phyloP scores from a whole-genome alignment of 2,888 invertebrate genomes.

The Desoria tigrina region DNA sequence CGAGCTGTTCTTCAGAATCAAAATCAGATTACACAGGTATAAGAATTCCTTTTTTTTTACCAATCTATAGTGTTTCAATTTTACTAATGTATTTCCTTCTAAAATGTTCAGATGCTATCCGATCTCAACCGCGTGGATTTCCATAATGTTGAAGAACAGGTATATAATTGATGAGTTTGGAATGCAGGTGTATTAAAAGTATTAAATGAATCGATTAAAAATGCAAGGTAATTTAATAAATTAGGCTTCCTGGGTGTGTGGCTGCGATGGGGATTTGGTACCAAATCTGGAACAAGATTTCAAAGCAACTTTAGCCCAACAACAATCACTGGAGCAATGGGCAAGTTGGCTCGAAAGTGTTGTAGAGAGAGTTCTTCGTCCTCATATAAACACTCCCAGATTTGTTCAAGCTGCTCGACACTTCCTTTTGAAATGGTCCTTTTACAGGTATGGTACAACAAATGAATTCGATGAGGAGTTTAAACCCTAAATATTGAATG shows the following conservation, averaged over 20 bases:
- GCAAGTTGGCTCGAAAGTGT: slow-evolving; percentile 94
- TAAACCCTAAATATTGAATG: slow-evolving; percentile 3
- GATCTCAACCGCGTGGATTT: slow-evolving; percentile 98
- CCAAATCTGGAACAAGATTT: slow-evolving; percentile 85
- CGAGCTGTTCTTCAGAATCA: slow-evolving; percentile 93
- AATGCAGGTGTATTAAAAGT: neutral
- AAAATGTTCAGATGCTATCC: slow-evolving; percentile 77
- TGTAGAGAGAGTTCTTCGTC: slow-evolving; percentile 83
- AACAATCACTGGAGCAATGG: slow-evolving; percentile 95
- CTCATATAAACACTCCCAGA: slow-evolving; percentile 79
- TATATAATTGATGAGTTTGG: slow-evolving; percentile 55
- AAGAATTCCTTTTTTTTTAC: no score
- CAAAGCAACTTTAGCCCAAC: slow-evolving; percentile 81
- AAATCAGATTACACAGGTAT: slow-evolving; percentile 72
- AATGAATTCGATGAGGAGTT: no score
- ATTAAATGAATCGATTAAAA: no score
- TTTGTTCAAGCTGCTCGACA: slow-evolving; percentile 84
- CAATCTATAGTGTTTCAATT: no score
- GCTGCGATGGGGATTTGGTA: slow-evolving; percentile 83
- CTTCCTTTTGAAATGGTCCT: slow-evolving; percentile 97
- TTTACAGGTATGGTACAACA: slow-evolving; percentile 71
- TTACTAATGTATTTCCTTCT: no score
- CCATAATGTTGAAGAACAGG: slow-evolving; percentile 86
- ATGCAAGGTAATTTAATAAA: no score
- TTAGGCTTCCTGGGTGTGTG: slow-evolving; percentile 96